A percentile compares a stretch with the other conserved stretches of the same genome.
Evolutionary conservation across 2,113 vertebrate genomes (phyloP).

Genomic region (Spheniscus mendiculus): DNA sequence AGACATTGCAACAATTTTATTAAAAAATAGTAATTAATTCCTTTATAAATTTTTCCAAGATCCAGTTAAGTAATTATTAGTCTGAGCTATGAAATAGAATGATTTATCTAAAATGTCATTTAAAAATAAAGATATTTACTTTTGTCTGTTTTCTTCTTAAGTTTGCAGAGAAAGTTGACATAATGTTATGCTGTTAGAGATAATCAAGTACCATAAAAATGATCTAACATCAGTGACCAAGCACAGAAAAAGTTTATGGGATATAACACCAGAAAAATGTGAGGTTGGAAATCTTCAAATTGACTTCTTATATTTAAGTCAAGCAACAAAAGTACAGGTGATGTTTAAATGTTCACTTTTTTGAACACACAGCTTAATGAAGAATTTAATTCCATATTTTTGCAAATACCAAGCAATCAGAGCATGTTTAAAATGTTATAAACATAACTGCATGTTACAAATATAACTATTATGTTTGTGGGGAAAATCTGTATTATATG

Average conservation of each 20-base stretch:
- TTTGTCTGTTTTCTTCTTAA: not conserved
- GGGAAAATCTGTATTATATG: not conserved
- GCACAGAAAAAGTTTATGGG: fast-evolving
- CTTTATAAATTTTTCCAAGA: not conserved
- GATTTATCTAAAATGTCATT: not conserved
- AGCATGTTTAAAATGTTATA: not conserved
- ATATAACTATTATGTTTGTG: not conserved
- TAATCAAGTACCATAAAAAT: not conserved
- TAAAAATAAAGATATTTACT: not conserved
- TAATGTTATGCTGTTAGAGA: not conserved
- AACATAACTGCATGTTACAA: not conserved
- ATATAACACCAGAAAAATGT: not conserved
- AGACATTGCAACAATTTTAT: not conserved
- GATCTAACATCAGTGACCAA: not conserved
- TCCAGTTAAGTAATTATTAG: not conserved
- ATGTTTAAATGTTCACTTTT: not conserved
- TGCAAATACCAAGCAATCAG: not conserved
- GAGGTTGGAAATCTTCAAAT: not conserved
- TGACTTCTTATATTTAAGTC: not conserved
- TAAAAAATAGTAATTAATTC: not conserved
- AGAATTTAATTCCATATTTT: not conserved
- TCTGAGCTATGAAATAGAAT: not conserved
- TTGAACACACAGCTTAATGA: not conserved
- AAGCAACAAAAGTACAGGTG: not conserved
- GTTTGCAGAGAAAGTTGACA: not conserved